phyloP scores from a whole-genome alignment of 2,113 vertebrate genomes.

The Ptilonorhynchus violaceus region DNA sequence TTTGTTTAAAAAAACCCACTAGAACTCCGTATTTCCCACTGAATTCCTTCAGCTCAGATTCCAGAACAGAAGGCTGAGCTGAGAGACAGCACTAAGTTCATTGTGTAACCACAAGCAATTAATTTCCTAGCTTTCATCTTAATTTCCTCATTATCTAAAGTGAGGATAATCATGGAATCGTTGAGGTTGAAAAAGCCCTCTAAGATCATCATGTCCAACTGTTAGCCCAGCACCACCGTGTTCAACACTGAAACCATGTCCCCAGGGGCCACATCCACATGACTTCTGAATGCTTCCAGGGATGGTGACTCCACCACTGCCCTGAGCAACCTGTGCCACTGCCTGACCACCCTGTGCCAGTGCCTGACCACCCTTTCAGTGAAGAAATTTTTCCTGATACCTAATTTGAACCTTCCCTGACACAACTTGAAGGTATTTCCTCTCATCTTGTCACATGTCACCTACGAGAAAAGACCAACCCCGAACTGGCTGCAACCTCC shows the following conservation, averaged over 20 bases:
- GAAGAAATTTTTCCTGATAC: background rate
- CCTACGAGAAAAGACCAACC: background rate
- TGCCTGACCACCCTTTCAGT: background rate
- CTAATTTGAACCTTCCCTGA: background rate
- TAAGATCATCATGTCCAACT: background rate
- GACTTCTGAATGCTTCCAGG: background rate
- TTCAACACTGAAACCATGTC: background rate
- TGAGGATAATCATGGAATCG: background rate
- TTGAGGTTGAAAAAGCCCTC: background rate
- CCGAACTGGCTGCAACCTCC: background rate
- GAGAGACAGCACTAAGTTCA: background rate
- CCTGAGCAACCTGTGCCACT: background rate
- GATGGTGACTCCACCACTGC: background rate
- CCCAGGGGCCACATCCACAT: background rate
- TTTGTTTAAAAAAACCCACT: background rate
- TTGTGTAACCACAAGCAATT: background rate
- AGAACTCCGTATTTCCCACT: background rate
- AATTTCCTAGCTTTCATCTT: background rate
- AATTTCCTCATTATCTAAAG: background rate
- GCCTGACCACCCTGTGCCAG: background rate
- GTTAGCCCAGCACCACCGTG: fast-evolving
- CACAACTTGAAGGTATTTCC: background rate
- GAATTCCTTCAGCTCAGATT: background rate
- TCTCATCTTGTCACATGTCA: background rate
- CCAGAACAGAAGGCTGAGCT: background rate